Conservation (phyloP, 2,113 vertebrate genomes). For the Psittacus erithacus region DNA sequence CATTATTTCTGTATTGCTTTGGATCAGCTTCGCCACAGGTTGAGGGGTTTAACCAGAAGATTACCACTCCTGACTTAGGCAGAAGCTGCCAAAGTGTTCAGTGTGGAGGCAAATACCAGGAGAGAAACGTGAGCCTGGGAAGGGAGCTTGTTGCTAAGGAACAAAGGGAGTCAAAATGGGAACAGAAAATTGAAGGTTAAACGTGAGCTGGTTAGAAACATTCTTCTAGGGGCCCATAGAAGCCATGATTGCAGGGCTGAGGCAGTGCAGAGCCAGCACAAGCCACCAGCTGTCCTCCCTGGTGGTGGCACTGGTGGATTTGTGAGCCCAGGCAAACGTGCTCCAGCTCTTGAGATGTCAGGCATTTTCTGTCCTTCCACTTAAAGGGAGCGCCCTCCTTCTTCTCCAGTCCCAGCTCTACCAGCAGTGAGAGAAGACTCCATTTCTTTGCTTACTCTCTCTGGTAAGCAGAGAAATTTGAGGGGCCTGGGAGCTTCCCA, state of each 20-base stretch:
- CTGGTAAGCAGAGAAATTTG: not conserved
- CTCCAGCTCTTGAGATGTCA: not conserved
- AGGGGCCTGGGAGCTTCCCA: not conserved
- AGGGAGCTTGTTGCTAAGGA: constrained; percentile 31
- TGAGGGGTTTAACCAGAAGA: not conserved
- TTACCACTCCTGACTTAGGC: not conserved
- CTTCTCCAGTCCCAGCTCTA: not conserved
- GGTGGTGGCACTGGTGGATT: rapidly evolving
- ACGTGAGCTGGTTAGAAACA: not conserved
- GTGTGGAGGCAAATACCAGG: not conserved
- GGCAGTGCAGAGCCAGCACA: not conserved
- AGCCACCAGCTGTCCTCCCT: not conserved
- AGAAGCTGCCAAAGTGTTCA: not conserved
- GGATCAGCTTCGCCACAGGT: not conserved
- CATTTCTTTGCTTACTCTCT: not conserved
- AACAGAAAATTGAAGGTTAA: not conserved
- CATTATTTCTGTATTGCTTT: not conserved
- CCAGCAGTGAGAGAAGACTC: not conserved
- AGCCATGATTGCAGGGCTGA: not conserved
- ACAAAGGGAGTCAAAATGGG: not conserved
- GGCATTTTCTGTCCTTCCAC: not conserved
- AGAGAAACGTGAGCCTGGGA: constrained; percentile 27
- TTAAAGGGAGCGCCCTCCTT: not conserved
- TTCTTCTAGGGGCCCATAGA: constrained; percentile 28
- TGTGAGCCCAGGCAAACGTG: not conserved